These are phyloP conservation scores for Lasiurus cinereus DNA, from an alignment of 2,113 vertebrate species.

Conservation along the genomic window DNA sequence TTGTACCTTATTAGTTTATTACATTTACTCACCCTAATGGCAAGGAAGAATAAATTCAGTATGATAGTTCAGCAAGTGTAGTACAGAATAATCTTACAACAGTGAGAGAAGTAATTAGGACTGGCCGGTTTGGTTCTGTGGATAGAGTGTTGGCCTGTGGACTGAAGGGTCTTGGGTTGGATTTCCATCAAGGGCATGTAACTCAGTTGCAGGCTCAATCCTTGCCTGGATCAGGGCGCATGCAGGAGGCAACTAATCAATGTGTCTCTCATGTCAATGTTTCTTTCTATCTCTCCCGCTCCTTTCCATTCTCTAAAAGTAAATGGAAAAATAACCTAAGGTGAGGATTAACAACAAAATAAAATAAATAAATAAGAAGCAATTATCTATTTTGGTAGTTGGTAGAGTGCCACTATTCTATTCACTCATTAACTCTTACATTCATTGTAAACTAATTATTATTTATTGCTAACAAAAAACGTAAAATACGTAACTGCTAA, in stretches of 20 bases:
- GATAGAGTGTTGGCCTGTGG: too few species aligned
- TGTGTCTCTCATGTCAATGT: too few species aligned
- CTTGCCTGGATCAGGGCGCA: too few species aligned
- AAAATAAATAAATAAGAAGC: too few species aligned
- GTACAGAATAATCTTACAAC: background rate
- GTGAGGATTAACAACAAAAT: too few species aligned
- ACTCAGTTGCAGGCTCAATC: too few species aligned
- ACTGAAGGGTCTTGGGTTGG: too few species aligned
- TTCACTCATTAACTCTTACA: background rate
- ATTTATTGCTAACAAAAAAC: background rate
- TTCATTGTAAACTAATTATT: background rate
- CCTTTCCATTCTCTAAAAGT: too few species aligned
- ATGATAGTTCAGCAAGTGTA: background rate
- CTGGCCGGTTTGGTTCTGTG: too few species aligned
- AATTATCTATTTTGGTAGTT: background rate
- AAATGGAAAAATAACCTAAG: too few species aligned
- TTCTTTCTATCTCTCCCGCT: too few species aligned
- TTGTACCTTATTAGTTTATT: background rate
- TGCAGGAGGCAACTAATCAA: background rate
- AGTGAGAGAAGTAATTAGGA: background rate
- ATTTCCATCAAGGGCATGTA: too few species aligned
- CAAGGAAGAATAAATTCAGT: background rate
- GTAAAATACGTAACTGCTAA: background rate
- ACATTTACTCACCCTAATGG: background rate
- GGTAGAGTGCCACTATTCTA: background rate